These are phyloP conservation scores for Mycalesis mineus DNA, from an alignment of 2,888 invertebrate genomes.

Conservation along the genomic window DNA sequence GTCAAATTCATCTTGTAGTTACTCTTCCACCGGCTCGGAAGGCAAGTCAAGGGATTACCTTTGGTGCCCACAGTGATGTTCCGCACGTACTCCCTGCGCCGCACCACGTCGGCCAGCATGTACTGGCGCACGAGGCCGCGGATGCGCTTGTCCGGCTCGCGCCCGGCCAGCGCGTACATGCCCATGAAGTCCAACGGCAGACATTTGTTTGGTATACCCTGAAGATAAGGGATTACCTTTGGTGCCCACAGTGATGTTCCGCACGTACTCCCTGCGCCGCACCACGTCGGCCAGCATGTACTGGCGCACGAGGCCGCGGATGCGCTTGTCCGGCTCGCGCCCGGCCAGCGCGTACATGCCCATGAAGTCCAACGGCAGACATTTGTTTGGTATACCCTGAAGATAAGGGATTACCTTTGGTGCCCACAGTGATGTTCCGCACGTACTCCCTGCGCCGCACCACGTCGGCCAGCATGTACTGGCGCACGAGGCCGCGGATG, in stretches of 20 bases:
- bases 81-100: constrained; percentile 94
- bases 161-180: constrained; percentile 93
- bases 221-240: constrained; percentile 12
- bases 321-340: constrained; percentile 89
- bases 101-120: constrained; percentile 92
- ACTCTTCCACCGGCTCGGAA: too few species aligned
- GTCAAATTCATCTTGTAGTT: too few species aligned
- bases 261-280: constrained; percentile 93
- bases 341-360: constrained; percentile 95
- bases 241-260: constrained; percentile 82
- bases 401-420: background rate
- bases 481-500: constrained; percentile 82
- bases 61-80: constrained; percentile 80
- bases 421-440: constrained; percentile 83
- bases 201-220: constrained; percentile 92
- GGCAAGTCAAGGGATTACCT: background rate
- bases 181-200: constrained; percentile 98
- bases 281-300: constrained; percentile 94
- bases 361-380: constrained; percentile 97
- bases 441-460: constrained; percentile 94
- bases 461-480: constrained; percentile 93
- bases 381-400: constrained; percentile 91
- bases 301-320: constrained; percentile 83
- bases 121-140: constrained; percentile 84
- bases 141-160: constrained; percentile 90